These are phyloP conservation scores for Falco biarmicus DNA, from an alignment of 2,797 vertebrate species.

Conservation along the genomic window DNA sequence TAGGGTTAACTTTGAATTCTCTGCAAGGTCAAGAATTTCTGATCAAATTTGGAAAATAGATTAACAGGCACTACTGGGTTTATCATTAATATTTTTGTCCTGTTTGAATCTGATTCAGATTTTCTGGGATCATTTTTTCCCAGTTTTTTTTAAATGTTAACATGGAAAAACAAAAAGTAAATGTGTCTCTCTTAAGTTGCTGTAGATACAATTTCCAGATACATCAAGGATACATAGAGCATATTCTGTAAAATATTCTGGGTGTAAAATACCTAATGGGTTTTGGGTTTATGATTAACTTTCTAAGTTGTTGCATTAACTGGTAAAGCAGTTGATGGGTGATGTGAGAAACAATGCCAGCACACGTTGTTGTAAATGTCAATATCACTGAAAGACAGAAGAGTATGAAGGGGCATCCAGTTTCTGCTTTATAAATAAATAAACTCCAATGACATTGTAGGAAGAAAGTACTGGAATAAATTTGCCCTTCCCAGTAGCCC, in stretches of 20 bases:
- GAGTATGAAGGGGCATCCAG: background rate
- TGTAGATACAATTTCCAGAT: background rate
- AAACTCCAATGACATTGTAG: background rate
- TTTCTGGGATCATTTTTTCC: background rate
- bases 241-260: background rate
- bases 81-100: background rate
- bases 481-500: background rate
- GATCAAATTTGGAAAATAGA: background rate
- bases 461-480: background rate
- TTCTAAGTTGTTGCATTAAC: background rate
- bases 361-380: background rate
- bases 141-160: background rate
- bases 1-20: background rate
- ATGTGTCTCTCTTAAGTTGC: background rate
- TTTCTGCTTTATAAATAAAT: slow-evolving; percentile 1
- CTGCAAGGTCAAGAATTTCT: background rate
- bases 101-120: background rate
- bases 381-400: background rate
- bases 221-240: background rate
- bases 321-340: background rate
- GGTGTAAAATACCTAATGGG: background rate
- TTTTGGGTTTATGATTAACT: background rate
- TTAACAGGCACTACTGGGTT: background rate
- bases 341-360: background rate
- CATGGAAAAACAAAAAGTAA: background rate